Evolutionary conservation across 1,140 invertebrate genomes (phyloP).

Genomic region (Mamestra configurata): DNA sequence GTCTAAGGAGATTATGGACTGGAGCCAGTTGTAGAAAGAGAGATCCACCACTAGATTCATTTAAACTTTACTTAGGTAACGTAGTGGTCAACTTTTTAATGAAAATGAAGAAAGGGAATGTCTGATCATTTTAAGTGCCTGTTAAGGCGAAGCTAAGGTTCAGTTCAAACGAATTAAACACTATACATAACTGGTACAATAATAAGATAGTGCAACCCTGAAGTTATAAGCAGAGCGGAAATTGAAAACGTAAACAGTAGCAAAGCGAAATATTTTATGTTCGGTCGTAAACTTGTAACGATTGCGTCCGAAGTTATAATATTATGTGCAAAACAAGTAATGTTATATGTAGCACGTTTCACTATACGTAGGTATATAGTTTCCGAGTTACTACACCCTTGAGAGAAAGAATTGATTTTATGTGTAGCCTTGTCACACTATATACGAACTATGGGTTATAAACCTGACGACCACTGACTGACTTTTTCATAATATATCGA

Average conservation of each 20-base stretch:
- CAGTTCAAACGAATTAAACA: no score
- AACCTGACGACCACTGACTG: no score
- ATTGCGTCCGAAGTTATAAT: slow-evolving; percentile 6
- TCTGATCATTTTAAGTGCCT: no score
- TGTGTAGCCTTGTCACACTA: neutral
- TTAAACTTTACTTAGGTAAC: no score
- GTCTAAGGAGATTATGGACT: no score
- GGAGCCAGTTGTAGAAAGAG: no score
- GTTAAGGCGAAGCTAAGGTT: no score
- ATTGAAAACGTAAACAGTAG: slow-evolving; percentile 56
- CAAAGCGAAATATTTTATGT: slow-evolving; percentile 39
- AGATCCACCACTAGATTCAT: no score
- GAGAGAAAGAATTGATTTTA: neutral
- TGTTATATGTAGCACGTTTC: neutral
- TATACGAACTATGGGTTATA: no score
- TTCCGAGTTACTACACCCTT: neutral
- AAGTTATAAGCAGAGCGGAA: slow-evolving; percentile 46
- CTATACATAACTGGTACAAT: neutral
- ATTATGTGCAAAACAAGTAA: neutral
- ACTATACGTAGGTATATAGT: neutral
- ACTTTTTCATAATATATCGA: no score
- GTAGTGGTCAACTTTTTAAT: no score
- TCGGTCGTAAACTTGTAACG: slow-evolving; percentile 13
- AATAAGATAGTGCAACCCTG: slow-evolving; percentile 27
- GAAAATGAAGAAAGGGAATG: no score